Conservation (phyloP, 2,113 vertebrate genomes). For the Callipepla californica region DNA sequence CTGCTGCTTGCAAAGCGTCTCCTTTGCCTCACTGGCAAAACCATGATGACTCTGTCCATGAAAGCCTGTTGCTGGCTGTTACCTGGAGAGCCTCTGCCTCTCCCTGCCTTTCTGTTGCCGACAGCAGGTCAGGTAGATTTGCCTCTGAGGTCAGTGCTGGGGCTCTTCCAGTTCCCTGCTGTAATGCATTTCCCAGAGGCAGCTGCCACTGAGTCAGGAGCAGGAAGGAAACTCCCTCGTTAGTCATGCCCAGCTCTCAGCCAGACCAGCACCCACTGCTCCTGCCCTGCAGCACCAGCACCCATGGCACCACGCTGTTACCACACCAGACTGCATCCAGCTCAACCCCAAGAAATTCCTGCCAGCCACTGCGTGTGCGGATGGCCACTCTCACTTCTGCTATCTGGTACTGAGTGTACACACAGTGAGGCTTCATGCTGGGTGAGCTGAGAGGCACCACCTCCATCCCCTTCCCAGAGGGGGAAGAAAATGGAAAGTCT, state of each 20-base stretch:
- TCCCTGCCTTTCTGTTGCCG: rapidly evolving
- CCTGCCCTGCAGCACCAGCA: rapidly evolving
- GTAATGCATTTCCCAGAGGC: background rate
- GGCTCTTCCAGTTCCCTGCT: background rate
- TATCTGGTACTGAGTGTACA: too few species aligned
- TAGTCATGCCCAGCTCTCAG: background rate
- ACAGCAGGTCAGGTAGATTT: rapidly evolving
- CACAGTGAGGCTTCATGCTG: background rate
- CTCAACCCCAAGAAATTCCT: background rate
- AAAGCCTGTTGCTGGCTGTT: background rate
- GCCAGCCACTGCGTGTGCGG: background rate
- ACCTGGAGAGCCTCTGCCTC: background rate
- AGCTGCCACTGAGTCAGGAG: background rate
- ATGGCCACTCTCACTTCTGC: background rate
- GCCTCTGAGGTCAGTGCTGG: slow-evolving; percentile 6
- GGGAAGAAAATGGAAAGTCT: too few species aligned
- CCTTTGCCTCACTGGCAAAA: background rate
- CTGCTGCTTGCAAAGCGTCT: background rate
- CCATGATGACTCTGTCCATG: background rate
- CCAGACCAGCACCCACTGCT: background rate
- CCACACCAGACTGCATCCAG: background rate
- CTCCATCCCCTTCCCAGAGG: background rate
- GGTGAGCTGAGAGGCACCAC: background rate
- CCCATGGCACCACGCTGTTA: rapidly evolving
- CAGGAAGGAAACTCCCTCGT: background rate